Evolutionary conservation across 2,888 invertebrate species (phyloP).

Genomic region (Xylota segnis): DNA sequence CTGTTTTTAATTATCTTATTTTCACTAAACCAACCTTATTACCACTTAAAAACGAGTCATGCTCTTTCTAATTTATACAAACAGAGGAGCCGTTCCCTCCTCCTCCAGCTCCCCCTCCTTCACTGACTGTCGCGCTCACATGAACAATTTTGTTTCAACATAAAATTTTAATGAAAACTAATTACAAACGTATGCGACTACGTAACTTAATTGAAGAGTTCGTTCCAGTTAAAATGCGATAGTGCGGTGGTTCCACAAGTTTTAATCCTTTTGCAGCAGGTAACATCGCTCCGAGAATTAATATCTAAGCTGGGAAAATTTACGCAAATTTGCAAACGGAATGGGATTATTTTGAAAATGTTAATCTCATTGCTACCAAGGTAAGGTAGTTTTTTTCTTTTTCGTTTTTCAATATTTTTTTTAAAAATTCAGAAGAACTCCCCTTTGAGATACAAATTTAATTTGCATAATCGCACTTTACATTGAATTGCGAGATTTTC

Average conservation of each 20-base stretch:
- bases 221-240: constrained; percentile 13
- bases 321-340: background rate
- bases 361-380: constrained; percentile 10
- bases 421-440: background rate
- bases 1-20: background rate
- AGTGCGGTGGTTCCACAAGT: background rate
- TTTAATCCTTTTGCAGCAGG: background rate
- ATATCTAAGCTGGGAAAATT: background rate
- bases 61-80: constrained; percentile 1
- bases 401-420: too few species aligned
- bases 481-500: constrained; percentile 8
- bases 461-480: constrained; percentile 32
- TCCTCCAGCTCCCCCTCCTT: too few species aligned
- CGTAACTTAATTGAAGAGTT: constrained; percentile 41
- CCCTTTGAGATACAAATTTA: constrained; percentile 10
- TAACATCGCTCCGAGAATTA: background rate
- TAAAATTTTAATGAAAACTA: constrained; percentile 41
- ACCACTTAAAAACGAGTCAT: constrained; percentile 5
- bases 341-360: constrained; percentile 1
- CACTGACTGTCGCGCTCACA: background rate
- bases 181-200: constrained; percentile 41
- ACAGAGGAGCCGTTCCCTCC: constrained; percentile 7
- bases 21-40: background rate
- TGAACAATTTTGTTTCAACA: background rate
- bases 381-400: background rate